Percentiles rank a stretch among this genome's conserved stretches.
These are phyloP conservation scores for Pogonomyrmex californicus DNA, from an alignment of 1,140 invertebrate species.

Conservation along the genomic window DNA sequence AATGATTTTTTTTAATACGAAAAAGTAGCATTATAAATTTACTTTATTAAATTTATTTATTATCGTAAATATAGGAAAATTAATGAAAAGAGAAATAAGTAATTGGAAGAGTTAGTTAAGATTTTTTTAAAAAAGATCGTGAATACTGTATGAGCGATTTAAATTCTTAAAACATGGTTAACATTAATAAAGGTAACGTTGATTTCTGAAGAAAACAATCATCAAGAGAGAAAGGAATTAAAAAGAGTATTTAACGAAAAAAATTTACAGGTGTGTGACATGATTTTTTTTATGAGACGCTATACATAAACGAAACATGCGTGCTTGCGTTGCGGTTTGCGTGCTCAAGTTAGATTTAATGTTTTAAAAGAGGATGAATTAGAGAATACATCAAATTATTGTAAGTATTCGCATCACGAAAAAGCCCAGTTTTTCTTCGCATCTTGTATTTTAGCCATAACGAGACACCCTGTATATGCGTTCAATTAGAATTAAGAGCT, in stretches of 20 bases:
- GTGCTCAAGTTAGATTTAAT: constrained; percentile 23
- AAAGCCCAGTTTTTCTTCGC: constrained; percentile 26
- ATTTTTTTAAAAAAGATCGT: neutral
- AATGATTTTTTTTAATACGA: neutral
- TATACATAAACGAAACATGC: neutral
- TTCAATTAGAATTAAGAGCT: constrained; percentile 58
- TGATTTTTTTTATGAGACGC: constrained; percentile 22
- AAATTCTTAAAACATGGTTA: neutral
- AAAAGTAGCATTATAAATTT: neutral
- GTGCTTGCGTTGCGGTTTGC: neutral
- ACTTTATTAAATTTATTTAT: too few species aligned
- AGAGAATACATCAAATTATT: constrained; percentile 35
- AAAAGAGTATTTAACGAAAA: neutral
- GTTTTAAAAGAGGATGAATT: constrained; percentile 12
- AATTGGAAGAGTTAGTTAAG: neutral
- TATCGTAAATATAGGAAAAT: neutral
- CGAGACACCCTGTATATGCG: constrained; percentile 18
- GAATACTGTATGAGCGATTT: neutral
- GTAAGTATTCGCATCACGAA: constrained; percentile 43
- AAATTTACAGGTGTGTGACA: neutral
- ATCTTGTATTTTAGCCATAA: neutral
- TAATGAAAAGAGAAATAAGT: neutral
- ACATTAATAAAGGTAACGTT: neutral
- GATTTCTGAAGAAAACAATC: neutral
- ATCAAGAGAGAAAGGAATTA: neutral